Conservation (phyloP, 1,140 invertebrate genomes). For the Spodoptera frugiperda region DNA sequence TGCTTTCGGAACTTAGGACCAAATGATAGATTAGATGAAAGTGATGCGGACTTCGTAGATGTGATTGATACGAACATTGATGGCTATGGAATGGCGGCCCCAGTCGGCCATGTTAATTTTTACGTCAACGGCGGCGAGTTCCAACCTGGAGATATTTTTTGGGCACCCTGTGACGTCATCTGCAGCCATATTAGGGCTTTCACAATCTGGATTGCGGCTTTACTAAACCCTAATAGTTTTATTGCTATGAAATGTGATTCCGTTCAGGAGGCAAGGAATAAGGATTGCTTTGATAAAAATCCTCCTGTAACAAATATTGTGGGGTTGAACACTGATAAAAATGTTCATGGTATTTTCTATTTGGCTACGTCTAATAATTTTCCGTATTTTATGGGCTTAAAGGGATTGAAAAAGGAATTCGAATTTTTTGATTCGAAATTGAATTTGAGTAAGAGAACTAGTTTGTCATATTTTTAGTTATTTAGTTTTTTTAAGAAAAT, state of each 20-base stretch:
- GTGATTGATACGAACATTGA: constrained; percentile 90
- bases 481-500: not conserved
- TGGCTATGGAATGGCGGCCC: constrained; percentile 88
- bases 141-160: constrained; percentile 87
- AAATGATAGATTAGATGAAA: constrained; percentile 68
- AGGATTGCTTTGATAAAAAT: constrained; percentile 63
- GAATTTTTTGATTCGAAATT: constrained; percentile 55
- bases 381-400: constrained; percentile 68
- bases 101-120: constrained; percentile 88
- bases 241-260: constrained; percentile 73
- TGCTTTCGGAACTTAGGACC: constrained; percentile 73
- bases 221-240: constrained; percentile 65
- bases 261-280: constrained; percentile 70
- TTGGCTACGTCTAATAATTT: constrained; percentile 63
- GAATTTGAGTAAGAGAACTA: constrained; percentile 16
- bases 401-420: constrained; percentile 65
- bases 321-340: constrained; percentile 65
- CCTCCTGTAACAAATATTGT: constrained; percentile 66
- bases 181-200: constrained; percentile 71
- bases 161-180: constrained; percentile 62
- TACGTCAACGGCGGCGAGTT: constrained; percentile 91
- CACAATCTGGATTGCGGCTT: constrained; percentile 64
- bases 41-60: constrained; percentile 83
- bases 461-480: not conserved
- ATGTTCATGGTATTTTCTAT: constrained; percentile 69